Conservation (phyloP, 2,888 invertebrate genomes). For the Drosophila paranaensis region DNA sequence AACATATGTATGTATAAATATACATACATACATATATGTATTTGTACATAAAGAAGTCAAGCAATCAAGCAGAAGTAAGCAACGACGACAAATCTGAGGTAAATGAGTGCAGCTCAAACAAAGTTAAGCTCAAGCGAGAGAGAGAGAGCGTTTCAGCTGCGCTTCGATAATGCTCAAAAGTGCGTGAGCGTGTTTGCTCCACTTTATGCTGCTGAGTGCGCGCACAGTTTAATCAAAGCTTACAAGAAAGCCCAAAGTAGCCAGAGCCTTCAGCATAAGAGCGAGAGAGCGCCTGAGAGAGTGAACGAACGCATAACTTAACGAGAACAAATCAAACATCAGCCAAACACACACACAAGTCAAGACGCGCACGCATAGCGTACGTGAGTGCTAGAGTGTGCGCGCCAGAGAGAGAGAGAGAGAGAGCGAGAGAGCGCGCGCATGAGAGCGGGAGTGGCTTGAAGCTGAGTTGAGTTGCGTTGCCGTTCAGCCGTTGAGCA, state of each 20-base stretch:
- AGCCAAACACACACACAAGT: constrained; percentile 8
- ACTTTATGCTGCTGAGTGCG: constrained; percentile 49
- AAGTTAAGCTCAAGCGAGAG: constrained; percentile 35
- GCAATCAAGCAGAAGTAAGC: constrained; percentile 32
- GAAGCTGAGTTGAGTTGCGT: constrained; percentile 42
- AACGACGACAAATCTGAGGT: constrained; percentile 38
- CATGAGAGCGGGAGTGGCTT: constrained; percentile 38
- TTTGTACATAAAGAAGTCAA: constrained; percentile 39
- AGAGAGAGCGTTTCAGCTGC: constrained; percentile 4
- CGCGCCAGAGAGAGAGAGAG: constrained; percentile 3
- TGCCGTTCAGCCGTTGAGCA: constrained; percentile 21
- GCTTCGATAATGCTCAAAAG: constrained; percentile 20
- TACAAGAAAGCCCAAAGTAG: constrained; percentile 28
- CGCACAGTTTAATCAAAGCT: constrained; percentile 65
- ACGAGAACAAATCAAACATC: constrained; percentile 31
- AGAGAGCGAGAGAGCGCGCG: constrained; percentile 14
- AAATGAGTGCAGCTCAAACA: constrained; percentile 37
- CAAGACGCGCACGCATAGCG: constrained; percentile 40
- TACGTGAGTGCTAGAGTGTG: constrained; percentile 9
- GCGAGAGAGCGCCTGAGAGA: not conserved
- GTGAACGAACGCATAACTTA: constrained; percentile 28
- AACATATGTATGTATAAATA: not conserved
- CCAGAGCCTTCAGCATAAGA: not conserved
- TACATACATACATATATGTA: not conserved
- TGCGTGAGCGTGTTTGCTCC: constrained; percentile 41